phyloP scores from a whole-genome alignment of 2,797 vertebrate genomes.

The Acanthurus leucopareius region DNA sequence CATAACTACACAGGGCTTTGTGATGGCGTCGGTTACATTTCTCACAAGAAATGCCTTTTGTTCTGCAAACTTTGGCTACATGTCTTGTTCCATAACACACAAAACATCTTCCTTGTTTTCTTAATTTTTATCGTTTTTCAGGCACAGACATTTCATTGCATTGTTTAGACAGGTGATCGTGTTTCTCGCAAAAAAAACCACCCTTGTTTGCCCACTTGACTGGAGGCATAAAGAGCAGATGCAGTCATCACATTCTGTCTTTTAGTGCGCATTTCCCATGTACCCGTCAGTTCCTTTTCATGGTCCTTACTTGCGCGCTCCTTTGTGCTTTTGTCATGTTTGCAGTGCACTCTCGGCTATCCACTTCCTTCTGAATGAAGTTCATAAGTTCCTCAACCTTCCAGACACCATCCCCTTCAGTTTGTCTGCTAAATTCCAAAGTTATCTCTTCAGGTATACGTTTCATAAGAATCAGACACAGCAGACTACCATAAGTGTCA shows the following conservation, averaged over 20 bases:
- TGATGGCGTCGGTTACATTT: not conserved
- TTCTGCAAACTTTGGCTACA: constrained; percentile 1
- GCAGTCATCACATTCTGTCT: not conserved
- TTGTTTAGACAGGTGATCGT: not conserved
- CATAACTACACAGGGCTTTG: too few relatives aligned
- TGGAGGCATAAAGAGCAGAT: not conserved
- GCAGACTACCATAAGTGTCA: too few relatives aligned
- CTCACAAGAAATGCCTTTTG: constrained; percentile 1
- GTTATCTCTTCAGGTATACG: too few relatives aligned
- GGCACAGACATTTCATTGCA: not conserved
- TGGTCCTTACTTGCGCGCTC: not conserved
- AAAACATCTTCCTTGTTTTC: constrained; percentile 5
- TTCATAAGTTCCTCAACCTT: too few relatives aligned
- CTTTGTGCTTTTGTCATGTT: not conserved
- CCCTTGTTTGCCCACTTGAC: not conserved
- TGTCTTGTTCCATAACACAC: constrained; percentile 21
- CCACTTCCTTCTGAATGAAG: too few relatives aligned
- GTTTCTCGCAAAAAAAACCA: not conserved
- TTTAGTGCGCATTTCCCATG: not conserved
- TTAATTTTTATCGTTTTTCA: not conserved
- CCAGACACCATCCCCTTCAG: too few relatives aligned
- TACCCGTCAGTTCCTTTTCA: too few relatives aligned
- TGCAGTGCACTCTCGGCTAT: too few relatives aligned
- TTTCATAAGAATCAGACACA: too few relatives aligned
- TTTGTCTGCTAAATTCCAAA: too few relatives aligned